A percentile compares a stretch with the other conserved stretches of the same genome.
Conservation (phyloP, 2,797 vertebrate genomes). For the Champsocephalus esox region DNA sequence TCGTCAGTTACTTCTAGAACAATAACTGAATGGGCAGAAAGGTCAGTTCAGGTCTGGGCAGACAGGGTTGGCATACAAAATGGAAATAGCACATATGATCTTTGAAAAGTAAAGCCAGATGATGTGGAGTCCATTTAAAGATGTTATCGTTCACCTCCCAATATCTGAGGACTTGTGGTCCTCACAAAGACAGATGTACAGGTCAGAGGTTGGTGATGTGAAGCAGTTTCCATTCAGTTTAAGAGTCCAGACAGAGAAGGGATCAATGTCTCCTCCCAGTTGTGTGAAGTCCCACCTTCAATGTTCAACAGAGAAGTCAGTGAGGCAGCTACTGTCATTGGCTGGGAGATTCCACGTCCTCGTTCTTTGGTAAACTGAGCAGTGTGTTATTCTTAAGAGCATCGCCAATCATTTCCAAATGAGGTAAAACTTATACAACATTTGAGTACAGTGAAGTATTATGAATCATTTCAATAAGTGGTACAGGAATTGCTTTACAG, state of each 20-base stretch:
- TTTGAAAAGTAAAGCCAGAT: not conserved
- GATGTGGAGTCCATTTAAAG: not conserved
- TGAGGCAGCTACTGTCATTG: constrained; percentile 32
- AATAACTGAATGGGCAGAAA: not conserved
- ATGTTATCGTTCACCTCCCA: too few relatives aligned
- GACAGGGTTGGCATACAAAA: not conserved
- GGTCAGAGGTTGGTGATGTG: not conserved
- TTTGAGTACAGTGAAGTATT: too few relatives aligned
- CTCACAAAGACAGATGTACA: constrained; percentile 2
- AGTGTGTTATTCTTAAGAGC: constrained; percentile 38
- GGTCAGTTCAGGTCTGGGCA: too few relatives aligned
- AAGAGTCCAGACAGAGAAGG: constrained; percentile 21
- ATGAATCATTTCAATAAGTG: too few relatives aligned
- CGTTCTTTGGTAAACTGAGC: constrained; percentile 72
- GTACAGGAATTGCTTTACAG: too few relatives aligned
- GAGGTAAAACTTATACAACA: too few relatives aligned
- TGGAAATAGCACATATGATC: not conserved
- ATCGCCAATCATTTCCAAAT: too few relatives aligned
- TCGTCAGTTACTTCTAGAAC: not conserved
- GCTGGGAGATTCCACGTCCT: constrained; percentile 41
- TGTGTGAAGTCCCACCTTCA: constrained; percentile 28
- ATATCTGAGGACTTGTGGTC: not conserved
- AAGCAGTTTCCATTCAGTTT: not conserved
- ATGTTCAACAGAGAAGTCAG: not conserved
- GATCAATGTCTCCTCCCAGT: constrained; percentile 4